Conservation (phyloP, 1,140 invertebrate genomes). For the Neuroterus valhalla region DNA sequence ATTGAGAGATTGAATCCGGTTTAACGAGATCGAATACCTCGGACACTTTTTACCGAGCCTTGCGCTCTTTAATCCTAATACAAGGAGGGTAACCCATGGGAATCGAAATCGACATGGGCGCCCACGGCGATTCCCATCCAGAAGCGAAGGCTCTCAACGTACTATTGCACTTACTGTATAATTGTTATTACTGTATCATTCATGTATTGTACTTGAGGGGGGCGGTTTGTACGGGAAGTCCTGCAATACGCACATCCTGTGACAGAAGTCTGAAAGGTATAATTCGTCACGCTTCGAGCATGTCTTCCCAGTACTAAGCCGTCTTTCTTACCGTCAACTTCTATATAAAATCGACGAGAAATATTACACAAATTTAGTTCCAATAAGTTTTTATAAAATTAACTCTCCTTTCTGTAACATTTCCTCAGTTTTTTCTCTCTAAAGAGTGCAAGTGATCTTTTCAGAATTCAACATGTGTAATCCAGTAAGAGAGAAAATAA, state of each 20-base stretch:
- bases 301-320: slow-evolving; percentile 30
- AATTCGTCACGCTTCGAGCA: slow-evolving; percentile 55
- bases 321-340: slow-evolving; percentile 26
- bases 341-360: not conserved
- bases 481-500: slow-evolving; percentile 11
- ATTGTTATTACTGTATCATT: slow-evolving; percentile 29
- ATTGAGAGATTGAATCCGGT: slow-evolving; percentile 25
- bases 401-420: not conserved
- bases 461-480: not conserved
- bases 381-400: not conserved
- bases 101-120: slow-evolving; percentile 22
- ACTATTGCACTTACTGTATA: slow-evolving; percentile 22
- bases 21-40: slow-evolving; percentile 26
- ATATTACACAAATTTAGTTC: not conserved
- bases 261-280: slow-evolving; percentile 46
- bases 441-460: not conserved
- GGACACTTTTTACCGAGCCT: slow-evolving; percentile 19
- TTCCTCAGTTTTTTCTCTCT: not conserved
- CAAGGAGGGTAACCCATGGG: slow-evolving; percentile 23
- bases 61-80: slow-evolving; percentile 24
- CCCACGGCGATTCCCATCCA: slow-evolving; percentile 26
- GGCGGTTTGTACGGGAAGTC: slow-evolving; percentile 62
- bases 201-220: slow-evolving; percentile 31
- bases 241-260: slow-evolving; percentile 64
- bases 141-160: not conserved